These are phyloP conservation scores for Setophaga kirtlandii DNA, from an alignment of 2,113 vertebrate species.

Conservation along the genomic window DNA sequence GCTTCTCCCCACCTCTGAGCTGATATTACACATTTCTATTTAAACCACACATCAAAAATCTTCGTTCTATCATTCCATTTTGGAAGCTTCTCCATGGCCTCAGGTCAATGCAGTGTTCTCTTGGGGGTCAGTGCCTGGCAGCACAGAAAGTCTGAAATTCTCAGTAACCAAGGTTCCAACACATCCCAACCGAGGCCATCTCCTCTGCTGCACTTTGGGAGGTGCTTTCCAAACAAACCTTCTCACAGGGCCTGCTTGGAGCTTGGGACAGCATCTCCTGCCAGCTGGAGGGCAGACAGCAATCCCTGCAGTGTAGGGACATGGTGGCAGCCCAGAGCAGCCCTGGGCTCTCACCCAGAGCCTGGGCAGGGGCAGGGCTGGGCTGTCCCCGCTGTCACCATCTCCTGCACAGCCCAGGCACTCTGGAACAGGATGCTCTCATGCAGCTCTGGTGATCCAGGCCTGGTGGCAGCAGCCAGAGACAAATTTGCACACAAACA, in stretches of 20 bases:
- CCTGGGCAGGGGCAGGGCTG: neutral
- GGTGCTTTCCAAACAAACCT: neutral
- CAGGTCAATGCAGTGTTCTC: neutral
- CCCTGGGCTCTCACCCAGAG: neutral
- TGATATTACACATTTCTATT: neutral
- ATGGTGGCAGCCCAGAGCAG: neutral
- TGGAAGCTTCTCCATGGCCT: neutral
- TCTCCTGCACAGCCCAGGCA: neutral
- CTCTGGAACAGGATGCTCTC: neutral
- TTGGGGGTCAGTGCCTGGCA: neutral
- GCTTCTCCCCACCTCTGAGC: accelerated
- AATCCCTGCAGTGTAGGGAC: neutral
- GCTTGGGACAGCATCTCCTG: neutral
- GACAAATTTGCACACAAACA: neutral
- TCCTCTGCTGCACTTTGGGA: neutral
- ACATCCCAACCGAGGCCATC: neutral
- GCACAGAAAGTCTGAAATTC: neutral
- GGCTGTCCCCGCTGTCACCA: neutral
- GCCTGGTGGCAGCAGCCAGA: neutral
- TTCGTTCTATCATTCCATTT: neutral
- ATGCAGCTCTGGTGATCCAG: neutral
- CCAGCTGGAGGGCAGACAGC: neutral
- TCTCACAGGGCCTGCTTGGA: neutral
- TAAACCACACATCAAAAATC: no score
- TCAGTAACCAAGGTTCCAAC: neutral